phyloP scores from a whole-genome alignment of 2,888 invertebrate genomes.

The Parnassius glacialis region DNA sequence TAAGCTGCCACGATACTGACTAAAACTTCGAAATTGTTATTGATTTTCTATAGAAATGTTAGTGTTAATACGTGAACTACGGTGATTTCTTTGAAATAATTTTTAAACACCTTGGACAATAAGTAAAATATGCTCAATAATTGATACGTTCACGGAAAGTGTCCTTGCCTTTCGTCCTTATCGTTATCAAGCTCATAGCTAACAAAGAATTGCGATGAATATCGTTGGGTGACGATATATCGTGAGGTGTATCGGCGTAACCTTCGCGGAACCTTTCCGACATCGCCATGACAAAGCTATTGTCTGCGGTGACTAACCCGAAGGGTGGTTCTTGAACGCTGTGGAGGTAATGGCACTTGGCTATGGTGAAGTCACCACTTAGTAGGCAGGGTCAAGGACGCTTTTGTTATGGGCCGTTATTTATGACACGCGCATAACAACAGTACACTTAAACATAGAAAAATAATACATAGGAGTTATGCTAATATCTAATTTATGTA shows the following conservation, averaged over 20 bases:
- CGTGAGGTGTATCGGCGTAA: conserved; percentile 33
- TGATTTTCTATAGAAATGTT: conserved; percentile 6
- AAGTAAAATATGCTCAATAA: conserved; percentile 6
- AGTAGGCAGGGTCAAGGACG: conserved; percentile 50
- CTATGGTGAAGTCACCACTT: conserved; percentile 46
- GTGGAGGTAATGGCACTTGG: conserved; percentile 31
- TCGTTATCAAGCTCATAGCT: conserved; percentile 20
- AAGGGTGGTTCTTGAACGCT: conserved; percentile 46
- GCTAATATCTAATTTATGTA: too few species aligned
- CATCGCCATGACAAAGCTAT: conserved; percentile 65
- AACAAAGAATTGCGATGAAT: conserved; percentile 22
- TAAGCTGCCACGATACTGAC: too few species aligned
- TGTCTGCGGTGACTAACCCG: conserved; percentile 71
- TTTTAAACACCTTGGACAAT: conserved; percentile 3
- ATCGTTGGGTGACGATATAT: conserved; percentile 10
- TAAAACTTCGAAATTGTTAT: background rate
- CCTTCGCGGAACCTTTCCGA: conserved; percentile 54
- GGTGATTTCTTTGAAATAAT: conserved; percentile 3
- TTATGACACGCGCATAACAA: conserved; percentile 13
- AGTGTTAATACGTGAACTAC: background rate
- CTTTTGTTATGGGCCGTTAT: conserved; percentile 34
- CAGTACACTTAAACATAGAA: too few species aligned
- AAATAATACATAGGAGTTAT: too few species aligned
- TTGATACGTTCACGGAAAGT: too few species aligned
- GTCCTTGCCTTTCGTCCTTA: conserved; percentile 19